These are phyloP conservation scores for Papilio protenor DNA, from an alignment of 2,888 invertebrate genomes.

Conservation along the genomic window DNA sequence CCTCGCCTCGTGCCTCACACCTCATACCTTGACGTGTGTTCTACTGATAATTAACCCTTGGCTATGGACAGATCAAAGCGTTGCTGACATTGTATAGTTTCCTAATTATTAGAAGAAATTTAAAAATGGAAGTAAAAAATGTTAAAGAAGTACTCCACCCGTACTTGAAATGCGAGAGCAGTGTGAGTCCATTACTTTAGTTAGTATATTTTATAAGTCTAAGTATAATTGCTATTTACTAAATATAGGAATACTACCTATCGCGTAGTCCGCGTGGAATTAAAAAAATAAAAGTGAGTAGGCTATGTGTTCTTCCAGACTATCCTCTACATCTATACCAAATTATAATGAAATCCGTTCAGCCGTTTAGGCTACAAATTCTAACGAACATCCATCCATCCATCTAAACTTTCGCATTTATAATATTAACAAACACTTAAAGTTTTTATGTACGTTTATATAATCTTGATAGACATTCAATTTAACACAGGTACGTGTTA, in stretches of 20 bases:
- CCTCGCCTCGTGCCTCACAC: conserved; percentile 53
- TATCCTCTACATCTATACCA: no score
- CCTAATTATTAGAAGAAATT: background rate
- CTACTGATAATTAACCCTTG: conserved; percentile 41
- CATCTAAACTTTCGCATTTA: background rate
- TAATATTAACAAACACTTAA: background rate
- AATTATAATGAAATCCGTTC: no score
- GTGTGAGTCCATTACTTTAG: background rate
- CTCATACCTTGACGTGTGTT: conserved; percentile 57
- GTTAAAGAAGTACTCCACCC: no score
- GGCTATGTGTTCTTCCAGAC: no score
- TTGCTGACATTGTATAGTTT: conserved; percentile 9
- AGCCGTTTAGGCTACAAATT: no score
- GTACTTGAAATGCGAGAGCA: no score
- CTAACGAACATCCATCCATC: no score
- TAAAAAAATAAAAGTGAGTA: no score
- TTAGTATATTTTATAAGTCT: background rate
- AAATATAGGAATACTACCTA: background rate
- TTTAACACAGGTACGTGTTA: conserved; percentile 36
- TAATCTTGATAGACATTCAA: conserved; percentile 40
- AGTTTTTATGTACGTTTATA: background rate
- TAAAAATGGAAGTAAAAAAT: background rate
- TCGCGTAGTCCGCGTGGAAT: no score
- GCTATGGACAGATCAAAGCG: conserved; percentile 25
- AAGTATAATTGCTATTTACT: background rate